Evolutionary conservation across 2,113 vertebrate genomes (phyloP).

Genomic region (Argyrosomus japonicus): DNA sequence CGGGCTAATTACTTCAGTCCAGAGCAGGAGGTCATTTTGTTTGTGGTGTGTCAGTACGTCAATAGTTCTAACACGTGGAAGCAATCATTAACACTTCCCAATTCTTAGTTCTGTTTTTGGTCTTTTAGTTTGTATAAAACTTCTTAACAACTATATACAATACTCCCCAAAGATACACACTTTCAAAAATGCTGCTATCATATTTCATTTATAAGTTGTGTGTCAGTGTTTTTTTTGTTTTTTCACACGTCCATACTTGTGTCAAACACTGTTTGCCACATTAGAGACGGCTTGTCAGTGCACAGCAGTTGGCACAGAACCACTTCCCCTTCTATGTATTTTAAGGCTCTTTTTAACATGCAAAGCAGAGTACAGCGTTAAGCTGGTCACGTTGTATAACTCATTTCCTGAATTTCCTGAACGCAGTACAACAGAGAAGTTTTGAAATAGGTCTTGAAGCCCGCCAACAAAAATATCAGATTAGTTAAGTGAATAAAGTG

Average conservation of each 20-base stretch:
- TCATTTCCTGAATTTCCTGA: neutral
- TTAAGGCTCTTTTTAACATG: neutral
- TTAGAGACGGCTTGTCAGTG: neutral
- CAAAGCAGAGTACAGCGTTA: neutral
- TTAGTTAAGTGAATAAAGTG: neutral
- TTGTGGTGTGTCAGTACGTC: neutral
- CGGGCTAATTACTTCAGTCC: neutral
- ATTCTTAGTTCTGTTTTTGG: constrained; percentile 30
- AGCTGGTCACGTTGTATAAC: neutral
- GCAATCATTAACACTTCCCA: constrained; percentile 12
- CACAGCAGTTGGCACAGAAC: neutral
- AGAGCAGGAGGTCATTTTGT: neutral
- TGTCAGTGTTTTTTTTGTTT: neutral
- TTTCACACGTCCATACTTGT: neutral
- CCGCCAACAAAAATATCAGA: neutral
- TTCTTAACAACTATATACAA: too few species aligned
- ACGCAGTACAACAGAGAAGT: neutral
- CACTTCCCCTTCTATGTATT: constrained; percentile 8
- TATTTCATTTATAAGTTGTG: neutral
- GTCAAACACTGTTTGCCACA: too few species aligned
- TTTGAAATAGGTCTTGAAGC: neutral
- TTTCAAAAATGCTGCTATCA: neutral
- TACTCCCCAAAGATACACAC: neutral
- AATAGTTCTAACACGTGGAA: constrained; percentile 8
- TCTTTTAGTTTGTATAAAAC: neutral